Percentiles rank a stretch among this genome's conserved stretches.
Conservation (phyloP, 53 echinoderm and acorn worm genomes). For the Luidia sarsii region DNA sequence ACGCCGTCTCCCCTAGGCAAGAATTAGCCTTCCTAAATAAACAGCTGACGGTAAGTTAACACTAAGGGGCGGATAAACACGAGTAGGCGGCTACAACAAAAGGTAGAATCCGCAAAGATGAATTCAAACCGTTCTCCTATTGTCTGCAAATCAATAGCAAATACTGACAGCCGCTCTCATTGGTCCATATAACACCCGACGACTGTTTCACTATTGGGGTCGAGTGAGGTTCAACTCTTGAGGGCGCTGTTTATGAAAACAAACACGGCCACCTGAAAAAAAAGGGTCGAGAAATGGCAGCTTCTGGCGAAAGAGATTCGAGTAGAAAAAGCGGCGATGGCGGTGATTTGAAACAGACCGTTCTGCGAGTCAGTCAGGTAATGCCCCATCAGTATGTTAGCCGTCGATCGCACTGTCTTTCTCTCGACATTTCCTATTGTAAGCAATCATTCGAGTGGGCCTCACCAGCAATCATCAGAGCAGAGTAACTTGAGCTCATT, state of each 20-base stretch:
- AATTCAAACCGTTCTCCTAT: constrained; percentile 40
- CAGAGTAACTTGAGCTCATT: too few relatives aligned
- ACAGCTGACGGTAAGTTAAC: background rate
- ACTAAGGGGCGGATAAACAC: too few relatives aligned
- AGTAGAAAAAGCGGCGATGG: too few relatives aligned
- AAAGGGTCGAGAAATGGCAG: too few relatives aligned
- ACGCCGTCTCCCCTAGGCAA: background rate
- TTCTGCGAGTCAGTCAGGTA: constrained; percentile 66
- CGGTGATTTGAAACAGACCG: too few relatives aligned
- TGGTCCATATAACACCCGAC: constrained; percentile 44
- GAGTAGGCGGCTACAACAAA: background rate
- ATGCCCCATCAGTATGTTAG: too few relatives aligned
- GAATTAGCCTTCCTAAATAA: constrained; percentile 17
- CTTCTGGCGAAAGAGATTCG: too few relatives aligned
- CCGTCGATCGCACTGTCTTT: too few relatives aligned
- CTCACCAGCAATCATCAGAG: too few relatives aligned
- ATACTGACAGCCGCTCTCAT: constrained; percentile 22
- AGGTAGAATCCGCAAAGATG: background rate
- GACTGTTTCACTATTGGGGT: constrained; percentile 13
- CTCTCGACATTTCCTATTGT: too few relatives aligned
- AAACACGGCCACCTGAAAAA: too few relatives aligned
- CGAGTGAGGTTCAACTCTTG: constrained; percentile 3
- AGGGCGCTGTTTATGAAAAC: constrained; percentile 14
- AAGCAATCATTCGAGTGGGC: background rate
- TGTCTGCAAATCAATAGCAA: background rate